Base-by-base conservation (phyloP, 2,113 vertebrate genomes). In the Phoxinus phoxinus region DNA sequence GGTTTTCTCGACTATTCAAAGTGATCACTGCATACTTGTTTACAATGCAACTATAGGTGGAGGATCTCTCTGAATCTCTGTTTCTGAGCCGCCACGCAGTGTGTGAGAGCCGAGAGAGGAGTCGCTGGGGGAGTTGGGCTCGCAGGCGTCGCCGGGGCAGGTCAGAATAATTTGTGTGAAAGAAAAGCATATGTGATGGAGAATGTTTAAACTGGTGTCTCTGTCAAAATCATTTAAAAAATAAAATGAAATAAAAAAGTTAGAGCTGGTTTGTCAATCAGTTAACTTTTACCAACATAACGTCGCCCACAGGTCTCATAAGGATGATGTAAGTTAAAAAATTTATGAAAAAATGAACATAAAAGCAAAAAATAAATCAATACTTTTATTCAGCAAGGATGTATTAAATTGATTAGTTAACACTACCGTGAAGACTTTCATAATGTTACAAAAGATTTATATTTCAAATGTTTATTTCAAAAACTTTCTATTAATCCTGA, bases 121-220 rank as follows among this genome's bases (percentile, higher is more conserved):
- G 85, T 58, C 86, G 85, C 25, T 93, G 92, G 93, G 90, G 91
- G 65, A 93, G 90, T 48, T 93, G 92, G 91, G 86, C 91, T 17
- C 89, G 88, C 13, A 78, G 89, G 15, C 90, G 90, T 35, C 76
- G 89, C 79, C 92, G 91, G n/a, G 92, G 91, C 92, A 93, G 93
- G 93, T 94, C 84, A 83, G 44, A 48, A 6, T 25, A 0, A 44
- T 37, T n/a, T 63, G 35, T 6, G 10, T 44, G 15, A 30, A 56
- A 69, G 58, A 30, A 53, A n/a, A 25, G n/a, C 15, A 48, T 75
- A 19, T 58, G 53, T 37, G 19, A 78, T 32, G 12, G 27, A 77
- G 19, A 76, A 58, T 35, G 56, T 37, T 78, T 59, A 78, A 59
- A 37, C 30, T 0, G 30, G 4, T 59, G 13, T 46, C 23, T 13